These are phyloP conservation scores for Torymus texanus DNA, from an alignment of 2,888 invertebrate genomes.

Conservation along the genomic window DNA sequence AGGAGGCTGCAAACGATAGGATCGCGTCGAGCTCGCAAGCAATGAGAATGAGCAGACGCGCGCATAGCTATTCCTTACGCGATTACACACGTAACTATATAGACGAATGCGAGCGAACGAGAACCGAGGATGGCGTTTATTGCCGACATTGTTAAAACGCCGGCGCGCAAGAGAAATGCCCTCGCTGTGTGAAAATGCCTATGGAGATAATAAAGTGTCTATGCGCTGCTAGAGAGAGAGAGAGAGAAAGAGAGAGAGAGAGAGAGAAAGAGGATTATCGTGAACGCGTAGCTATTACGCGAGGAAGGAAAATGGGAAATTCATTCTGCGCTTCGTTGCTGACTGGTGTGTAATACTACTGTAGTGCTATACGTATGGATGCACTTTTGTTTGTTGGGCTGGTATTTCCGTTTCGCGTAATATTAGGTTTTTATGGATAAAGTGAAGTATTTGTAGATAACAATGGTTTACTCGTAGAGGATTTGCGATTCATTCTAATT, in stretches of 20 bases:
- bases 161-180: constrained; percentile 49
- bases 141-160: constrained; percentile 49
- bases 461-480: too few relatives aligned
- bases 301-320: constrained; percentile 28
- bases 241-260: background rate
- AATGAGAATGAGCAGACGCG: too few relatives aligned
- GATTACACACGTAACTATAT: constrained; percentile 28
- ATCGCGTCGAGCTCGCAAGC: constrained; percentile 13
- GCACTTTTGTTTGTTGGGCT: background rate
- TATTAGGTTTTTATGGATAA: too few relatives aligned
- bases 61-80: constrained; percentile 16
- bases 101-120: background rate
- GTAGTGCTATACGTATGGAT: background rate
- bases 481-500: background rate
- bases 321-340: background rate
- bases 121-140: constrained; percentile 48
- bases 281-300: constrained; percentile 9
- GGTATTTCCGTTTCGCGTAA: background rate
- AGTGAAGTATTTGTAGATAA: too few relatives aligned
- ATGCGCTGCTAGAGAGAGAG: background rate
- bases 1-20: constrained; percentile 22
- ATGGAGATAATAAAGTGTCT: constrained; percentile 47
- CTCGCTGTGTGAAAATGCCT: constrained; percentile 38
- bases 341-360: too few relatives aligned
- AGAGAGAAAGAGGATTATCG: constrained; percentile 29